phyloP scores from a whole-genome alignment of 2,797 vertebrate species.

The Pseudomugil tenellus region DNA sequence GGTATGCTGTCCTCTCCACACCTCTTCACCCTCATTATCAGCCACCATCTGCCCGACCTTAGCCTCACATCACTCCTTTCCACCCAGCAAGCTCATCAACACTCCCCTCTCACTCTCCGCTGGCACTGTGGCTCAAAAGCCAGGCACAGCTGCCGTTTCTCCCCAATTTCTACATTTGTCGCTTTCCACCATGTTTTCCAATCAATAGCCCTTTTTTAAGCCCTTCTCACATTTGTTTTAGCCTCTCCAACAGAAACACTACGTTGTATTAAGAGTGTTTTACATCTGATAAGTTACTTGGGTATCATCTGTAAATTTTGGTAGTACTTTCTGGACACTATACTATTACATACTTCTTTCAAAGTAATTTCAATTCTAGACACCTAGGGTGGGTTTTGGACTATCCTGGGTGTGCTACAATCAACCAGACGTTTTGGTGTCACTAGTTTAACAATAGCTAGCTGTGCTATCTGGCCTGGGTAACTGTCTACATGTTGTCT shows the following conservation, averaged over 20 bases:
- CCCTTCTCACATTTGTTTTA: slow-evolving; percentile 52
- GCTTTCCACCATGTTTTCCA: slow-evolving; percentile 45
- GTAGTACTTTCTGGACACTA: slow-evolving; percentile 8
- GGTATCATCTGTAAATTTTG: not conserved
- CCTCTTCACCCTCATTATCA: slow-evolving; percentile 80
- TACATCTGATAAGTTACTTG: not conserved
- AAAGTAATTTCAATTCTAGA: slow-evolving; percentile 34
- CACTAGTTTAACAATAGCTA: slow-evolving; percentile 32
- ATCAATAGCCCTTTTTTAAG: slow-evolving; percentile 58
- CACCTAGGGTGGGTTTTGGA: not conserved
- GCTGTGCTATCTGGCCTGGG: slow-evolving; percentile 46
- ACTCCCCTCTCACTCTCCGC: slow-evolving; percentile 57
- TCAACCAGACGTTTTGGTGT: slow-evolving; percentile 45
- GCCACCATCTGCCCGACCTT: slow-evolving; percentile 80
- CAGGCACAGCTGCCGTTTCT: slow-evolving; percentile 57
- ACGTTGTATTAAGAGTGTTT: slow-evolving; percentile 2
- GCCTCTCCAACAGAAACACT: slow-evolving; percentile 39
- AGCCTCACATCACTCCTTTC: slow-evolving; percentile 67
- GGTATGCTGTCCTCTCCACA: slow-evolving; percentile 58
- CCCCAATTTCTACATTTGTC: slow-evolving; percentile 53
- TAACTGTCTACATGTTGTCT: slow-evolving; percentile 64
- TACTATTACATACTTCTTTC: slow-evolving; percentile 21
- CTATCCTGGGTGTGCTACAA: slow-evolving; percentile 23
- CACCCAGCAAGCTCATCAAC: slow-evolving; percentile 58
- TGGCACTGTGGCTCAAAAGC: slow-evolving; percentile 54